Base-by-base conservation (phyloP, 1,140 invertebrate genomes). In the Drosophila pachea region DNA sequence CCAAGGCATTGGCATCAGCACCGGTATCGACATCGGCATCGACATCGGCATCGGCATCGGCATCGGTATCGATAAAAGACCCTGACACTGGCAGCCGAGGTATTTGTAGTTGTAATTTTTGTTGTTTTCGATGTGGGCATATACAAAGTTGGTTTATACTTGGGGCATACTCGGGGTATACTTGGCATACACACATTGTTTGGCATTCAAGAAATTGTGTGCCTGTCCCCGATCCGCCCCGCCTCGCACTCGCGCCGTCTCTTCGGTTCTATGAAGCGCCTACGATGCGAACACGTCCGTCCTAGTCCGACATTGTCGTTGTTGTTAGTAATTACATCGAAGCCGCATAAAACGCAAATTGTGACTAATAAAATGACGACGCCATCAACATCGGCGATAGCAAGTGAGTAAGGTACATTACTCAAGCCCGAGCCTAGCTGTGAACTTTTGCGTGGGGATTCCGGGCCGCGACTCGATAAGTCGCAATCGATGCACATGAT, bases 241-340 rank as follows among this genome's bases (percentile, higher is more conserved):
- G 22, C 22, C 22, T 22, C 22, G 22, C 22, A 22, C 1, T 22
- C 22, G 22, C 22, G 22, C 22, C 22, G 1, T 22, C 22, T 3
- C 22, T 22, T 22, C 22, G 22, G 3, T 22, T 22, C 22, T 22
- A 22, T 22, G 22, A 22, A 22, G 22, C 22, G 22, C 22, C 22
- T 22, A 22, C 22, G 22, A 22, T 3, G 22, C 22, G 22, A 22
- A 42, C 11, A 43, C 40, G 40, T 43, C 40, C 40, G 32, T 6
- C 22, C 16, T n/a, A 33, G 68, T 68, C 59, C 66, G 47, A 73
- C 62, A 76, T 22, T 22, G 75, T 78, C 68, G 73, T 73, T 63
- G 52, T 76, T 84, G 79, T 78, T 84, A 84, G 78, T 76, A 83
- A 83, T 78, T 84, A 83, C 73, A 63, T 29, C 68, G 52, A 73